Conservation (phyloP, 2,113 vertebrate species). For the Colinus virginianus region DNA sequence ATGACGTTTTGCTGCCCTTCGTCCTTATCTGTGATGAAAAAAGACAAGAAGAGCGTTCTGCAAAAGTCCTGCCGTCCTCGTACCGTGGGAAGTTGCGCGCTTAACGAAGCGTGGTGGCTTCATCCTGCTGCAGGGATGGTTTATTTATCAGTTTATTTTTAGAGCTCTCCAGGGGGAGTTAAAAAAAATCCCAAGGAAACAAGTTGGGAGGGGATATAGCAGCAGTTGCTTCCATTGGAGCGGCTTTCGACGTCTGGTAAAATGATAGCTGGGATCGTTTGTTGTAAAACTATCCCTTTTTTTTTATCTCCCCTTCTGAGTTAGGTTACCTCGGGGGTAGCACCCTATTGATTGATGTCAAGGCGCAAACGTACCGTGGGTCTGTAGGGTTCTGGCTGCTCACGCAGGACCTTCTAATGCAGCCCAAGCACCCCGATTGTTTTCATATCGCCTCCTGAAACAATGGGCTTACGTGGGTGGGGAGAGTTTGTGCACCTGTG, state of each 20-base stretch:
- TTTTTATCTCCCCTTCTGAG: neutral
- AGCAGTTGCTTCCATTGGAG: neutral
- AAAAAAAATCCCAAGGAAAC: neutral
- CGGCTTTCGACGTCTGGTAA: neutral
- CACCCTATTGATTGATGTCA: neutral
- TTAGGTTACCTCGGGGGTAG: neutral
- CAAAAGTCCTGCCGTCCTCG: neutral
- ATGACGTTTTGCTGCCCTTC: neutral
- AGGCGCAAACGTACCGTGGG: neutral
- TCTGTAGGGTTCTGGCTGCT: neutral
- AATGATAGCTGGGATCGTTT: neutral
- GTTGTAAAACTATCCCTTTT: neutral
- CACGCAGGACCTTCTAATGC: neutral
- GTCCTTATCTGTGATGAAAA: neutral
- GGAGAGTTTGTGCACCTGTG: neutral
- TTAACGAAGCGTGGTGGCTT: conserved; percentile 43
- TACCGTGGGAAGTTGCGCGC: neutral
- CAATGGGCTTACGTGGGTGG: neutral
- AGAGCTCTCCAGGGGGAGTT: neutral
- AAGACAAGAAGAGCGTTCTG: too few relatives aligned
- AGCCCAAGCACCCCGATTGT: too few relatives aligned
- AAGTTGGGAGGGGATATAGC: neutral
- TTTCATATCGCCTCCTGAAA: neutral
- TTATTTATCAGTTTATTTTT: conserved; percentile 53
- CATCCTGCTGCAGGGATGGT: neutral